A percentile compares a stretch with the other conserved stretches of the same genome.
Evolutionary conservation across 2,113 vertebrate species (phyloP).

Genomic region (Sinocyclocheilus grahami): DNA sequence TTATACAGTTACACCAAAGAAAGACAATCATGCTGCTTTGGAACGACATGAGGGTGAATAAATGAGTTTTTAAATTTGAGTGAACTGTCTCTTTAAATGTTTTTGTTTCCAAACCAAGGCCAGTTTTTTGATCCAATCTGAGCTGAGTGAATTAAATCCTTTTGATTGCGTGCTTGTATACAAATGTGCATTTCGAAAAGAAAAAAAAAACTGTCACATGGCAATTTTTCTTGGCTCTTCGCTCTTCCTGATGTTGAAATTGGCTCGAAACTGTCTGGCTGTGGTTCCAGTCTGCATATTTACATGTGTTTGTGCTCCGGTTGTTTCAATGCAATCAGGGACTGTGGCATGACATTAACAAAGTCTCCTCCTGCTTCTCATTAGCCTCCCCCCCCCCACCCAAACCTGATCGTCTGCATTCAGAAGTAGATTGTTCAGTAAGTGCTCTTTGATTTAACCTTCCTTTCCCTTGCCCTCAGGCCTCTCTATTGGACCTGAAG

Average conservation of each 20-base stretch:
- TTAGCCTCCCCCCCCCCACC: background rate
- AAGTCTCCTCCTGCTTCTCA: slow-evolving; percentile 32
- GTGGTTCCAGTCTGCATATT: slow-evolving; percentile 1
- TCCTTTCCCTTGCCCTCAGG: slow-evolving; percentile 71
- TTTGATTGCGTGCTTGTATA: slow-evolving; percentile 12
- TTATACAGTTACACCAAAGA: background rate
- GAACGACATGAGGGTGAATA: background rate
- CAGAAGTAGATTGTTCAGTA: slow-evolving; percentile 16
- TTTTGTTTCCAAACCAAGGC: background rate
- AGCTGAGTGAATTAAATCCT: background rate
- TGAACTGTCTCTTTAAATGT: background rate
- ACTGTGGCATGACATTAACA: slow-evolving; percentile 32
- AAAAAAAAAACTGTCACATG: slow-evolving; percentile 5
- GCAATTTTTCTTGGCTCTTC: slow-evolving; percentile 28
- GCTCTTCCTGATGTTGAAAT: slow-evolving; percentile 11
- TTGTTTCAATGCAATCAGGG: slow-evolving; percentile 41
- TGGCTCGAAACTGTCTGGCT: slow-evolving; percentile 19
- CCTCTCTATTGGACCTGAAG: slow-evolving; percentile 92
- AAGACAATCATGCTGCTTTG: background rate
- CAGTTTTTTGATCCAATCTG: background rate
- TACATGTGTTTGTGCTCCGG: slow-evolving; percentile 38
- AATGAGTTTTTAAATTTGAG: background rate
- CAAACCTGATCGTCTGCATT: background rate
- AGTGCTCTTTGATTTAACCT: background rate
- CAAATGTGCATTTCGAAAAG: background rate